Conservation (phyloP, 2,888 invertebrate genomes). For the Cyclophora albipunctata region DNA sequence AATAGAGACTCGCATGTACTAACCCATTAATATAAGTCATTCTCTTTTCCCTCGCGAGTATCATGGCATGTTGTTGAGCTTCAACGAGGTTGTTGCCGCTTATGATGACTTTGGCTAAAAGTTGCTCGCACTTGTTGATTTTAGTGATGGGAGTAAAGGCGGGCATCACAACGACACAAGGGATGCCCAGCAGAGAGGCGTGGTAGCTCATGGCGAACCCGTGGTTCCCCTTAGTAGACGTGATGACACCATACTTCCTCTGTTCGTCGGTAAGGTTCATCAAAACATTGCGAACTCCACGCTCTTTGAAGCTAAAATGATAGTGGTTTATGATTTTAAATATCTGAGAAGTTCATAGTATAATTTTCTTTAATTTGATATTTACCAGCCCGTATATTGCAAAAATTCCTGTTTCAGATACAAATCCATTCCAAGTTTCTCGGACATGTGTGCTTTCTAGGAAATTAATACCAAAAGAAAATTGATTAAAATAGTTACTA, state of each 20-base stretch:
- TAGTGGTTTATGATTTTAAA: no score
- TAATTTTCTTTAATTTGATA: no score
- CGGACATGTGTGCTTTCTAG: conserved; percentile 86
- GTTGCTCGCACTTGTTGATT: conserved; percentile 85
- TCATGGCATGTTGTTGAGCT: conserved; percentile 84
- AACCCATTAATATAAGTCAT: conserved; percentile 91
- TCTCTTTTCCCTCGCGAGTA: conserved; percentile 80
- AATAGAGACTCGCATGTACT: conserved; percentile 15
- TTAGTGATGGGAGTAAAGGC: conserved; percentile 92
- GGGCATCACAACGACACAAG: conserved; percentile 92
- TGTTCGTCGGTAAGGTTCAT: conserved; percentile 83
- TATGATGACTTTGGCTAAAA: conserved; percentile 86
- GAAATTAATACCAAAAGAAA: conserved; percentile 6
- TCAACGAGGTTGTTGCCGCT: conserved; percentile 86
- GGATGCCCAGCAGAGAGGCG: conserved; percentile 79
- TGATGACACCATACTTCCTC: conserved; percentile 85
- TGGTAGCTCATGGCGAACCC: conserved; percentile 87
- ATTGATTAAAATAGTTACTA: no score
- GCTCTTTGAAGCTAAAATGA: conserved; percentile 87
- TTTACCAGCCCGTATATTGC: conserved; percentile 91
- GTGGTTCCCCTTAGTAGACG: conserved; percentile 95
- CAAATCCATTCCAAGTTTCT: conserved; percentile 85
- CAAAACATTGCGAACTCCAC: conserved; percentile 91
- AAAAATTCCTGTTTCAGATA: conserved; percentile 94
- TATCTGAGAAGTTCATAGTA: no score